Evolutionary conservation across 1,140 invertebrate genomes (phyloP), one percentile per base, ranked within the genome.

Genomic region (Dufourea novaeangliae): DNA sequence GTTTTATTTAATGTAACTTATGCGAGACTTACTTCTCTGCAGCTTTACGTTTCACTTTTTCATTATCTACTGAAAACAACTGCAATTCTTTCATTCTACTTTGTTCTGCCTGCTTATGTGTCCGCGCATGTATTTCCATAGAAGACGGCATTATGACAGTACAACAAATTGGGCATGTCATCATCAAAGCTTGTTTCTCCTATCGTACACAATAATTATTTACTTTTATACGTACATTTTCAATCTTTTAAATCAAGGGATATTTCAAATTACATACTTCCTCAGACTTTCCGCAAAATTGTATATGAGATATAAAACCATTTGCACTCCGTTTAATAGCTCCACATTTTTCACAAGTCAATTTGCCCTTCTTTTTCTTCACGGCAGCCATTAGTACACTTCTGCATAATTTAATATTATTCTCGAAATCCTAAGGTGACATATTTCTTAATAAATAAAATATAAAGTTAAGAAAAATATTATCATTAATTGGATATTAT

Each of bases 221-320:
- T 61, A 10, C 12, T 20, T 29, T 63, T 39, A 32, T 0, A 39
- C 22, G 29, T 4, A 22, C 44, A 29, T 59, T 25, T 56, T 7
- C 20, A 37, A 44, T 20, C 20, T 20, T 67, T 1, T 20, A 69
- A 17, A 17, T 20, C 8, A 20, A 57, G 41, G 59, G 50, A 7
- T 0, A 14, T 41, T 44, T 46, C 2, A 46, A 37, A 54, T 54
- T n/a, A 66, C 76, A 83, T 88, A 94, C 94, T 87, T 93, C 91
- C 27, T 93, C 92, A 5, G 92, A 88, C 90, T 94, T 95, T 34
- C 93, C 93, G 86, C 95, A 96, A 74, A 93, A 92, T 34, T 92
- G 88, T 34, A 94, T 89, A 87, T 96, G 95, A 0, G 95, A 95
- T 54, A 94, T 91, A 81, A 94, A 95, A 22, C 95, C 95, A 10